Percentiles rank a stretch among this genome's conserved stretches.
These are phyloP conservation scores for Centrocercus urophasianus DNA, from an alignment of 2,113 vertebrate genomes.

Conservation along the genomic window DNA sequence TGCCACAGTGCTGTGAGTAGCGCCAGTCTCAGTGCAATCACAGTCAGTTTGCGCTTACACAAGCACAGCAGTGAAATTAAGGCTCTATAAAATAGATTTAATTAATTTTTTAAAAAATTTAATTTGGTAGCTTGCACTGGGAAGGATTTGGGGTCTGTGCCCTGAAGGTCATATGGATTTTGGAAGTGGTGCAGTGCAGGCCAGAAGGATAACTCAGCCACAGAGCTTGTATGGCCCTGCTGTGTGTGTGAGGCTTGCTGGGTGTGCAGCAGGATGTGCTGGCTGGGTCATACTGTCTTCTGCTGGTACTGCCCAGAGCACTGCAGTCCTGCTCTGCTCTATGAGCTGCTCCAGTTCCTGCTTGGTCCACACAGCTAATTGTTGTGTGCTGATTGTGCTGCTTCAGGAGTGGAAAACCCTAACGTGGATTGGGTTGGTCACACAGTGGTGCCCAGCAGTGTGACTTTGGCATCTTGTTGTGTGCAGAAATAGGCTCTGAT, in stretches of 20 bases:
- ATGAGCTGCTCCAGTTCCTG: not conserved
- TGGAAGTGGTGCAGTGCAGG: accelerated
- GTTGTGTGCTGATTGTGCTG: accelerated
- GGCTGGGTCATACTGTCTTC: accelerated
- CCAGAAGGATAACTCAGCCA: accelerated
- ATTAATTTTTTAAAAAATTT: not conserved
- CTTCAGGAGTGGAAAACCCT: not conserved
- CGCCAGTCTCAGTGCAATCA: not conserved
- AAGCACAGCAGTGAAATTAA: not conserved
- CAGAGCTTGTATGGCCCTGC: accelerated
- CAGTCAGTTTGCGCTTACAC: slow-evolving; percentile 1
- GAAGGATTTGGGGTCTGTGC: not conserved
- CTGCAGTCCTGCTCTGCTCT: not conserved
- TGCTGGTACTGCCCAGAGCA: accelerated
- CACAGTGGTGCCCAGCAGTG: accelerated
- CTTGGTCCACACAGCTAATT: accelerated
- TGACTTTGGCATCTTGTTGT: not conserved
- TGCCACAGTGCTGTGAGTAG: not conserved
- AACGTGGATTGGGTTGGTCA: accelerated
- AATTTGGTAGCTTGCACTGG: not conserved
- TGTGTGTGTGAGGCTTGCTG: accelerated
- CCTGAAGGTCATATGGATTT: accelerated
- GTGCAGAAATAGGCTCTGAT: not conserved
- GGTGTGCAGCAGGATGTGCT: not conserved
- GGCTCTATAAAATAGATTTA: not conserved